Percentiles rank a stretch among this genome's conserved stretches.
These are phyloP conservation scores for Lochmaea crataegi DNA, from an alignment of 2,888 invertebrate genomes.

Conservation along the genomic window DNA sequence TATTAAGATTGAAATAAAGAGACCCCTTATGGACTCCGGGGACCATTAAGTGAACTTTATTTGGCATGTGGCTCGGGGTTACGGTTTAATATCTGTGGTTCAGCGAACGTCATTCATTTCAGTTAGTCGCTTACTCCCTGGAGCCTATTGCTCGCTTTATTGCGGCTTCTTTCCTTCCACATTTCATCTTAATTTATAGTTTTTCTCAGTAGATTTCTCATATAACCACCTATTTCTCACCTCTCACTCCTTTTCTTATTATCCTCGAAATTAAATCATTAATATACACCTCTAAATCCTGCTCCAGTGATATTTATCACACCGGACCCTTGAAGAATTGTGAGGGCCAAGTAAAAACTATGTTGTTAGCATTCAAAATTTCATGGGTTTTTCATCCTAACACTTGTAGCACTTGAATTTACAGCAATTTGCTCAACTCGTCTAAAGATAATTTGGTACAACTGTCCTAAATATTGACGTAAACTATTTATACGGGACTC, in stretches of 20 bases:
- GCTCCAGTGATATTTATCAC: background rate
- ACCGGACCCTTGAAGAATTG: too few relatives aligned
- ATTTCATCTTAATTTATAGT: conserved; percentile 55
- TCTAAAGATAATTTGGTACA: too few relatives aligned
- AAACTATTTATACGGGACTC: too few relatives aligned
- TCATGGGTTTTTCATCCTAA: too few relatives aligned
- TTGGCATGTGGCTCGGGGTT: conserved; percentile 62
- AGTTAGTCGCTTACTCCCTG: conserved; percentile 58
- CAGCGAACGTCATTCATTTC: conserved; percentile 64
- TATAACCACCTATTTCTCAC: conserved; percentile 25
- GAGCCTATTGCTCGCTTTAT: conserved; percentile 60
- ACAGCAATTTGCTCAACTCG: too few relatives aligned
- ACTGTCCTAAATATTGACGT: too few relatives aligned
- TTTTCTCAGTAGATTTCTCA: conserved; percentile 39
- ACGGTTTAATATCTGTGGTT: conserved; percentile 65
- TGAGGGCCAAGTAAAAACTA: too few relatives aligned
- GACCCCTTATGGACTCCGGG: conserved; percentile 44
- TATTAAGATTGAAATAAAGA: conserved; percentile 46
- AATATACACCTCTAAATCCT: conserved; percentile 5
- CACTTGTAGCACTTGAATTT: too few relatives aligned
- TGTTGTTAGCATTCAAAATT: too few relatives aligned
- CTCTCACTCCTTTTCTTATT: conserved; percentile 9
- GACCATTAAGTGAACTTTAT: conserved; percentile 64
- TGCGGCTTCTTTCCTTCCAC: conserved; percentile 54
- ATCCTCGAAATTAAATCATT: conserved; percentile 16